These are phyloP conservation scores for Stomorhina lunata DNA, from an alignment of 2,888 invertebrate species.

Conservation along the genomic window DNA sequence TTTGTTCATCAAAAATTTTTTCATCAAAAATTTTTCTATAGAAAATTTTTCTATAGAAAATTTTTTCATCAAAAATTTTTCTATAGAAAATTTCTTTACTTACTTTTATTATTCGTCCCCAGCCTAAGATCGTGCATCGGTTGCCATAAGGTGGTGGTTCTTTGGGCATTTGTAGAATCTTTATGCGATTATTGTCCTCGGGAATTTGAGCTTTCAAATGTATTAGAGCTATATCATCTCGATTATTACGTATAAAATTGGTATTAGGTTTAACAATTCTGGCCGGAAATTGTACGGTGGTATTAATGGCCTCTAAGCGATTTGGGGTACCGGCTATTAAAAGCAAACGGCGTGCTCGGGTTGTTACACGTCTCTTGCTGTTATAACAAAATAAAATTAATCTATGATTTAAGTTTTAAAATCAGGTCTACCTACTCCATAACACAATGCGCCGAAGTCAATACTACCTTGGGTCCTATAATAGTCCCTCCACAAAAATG, in stretches of 20 bases:
- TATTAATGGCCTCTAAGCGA: conserved; percentile 48
- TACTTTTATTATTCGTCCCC: conserved; percentile 68
- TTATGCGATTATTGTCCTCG: conserved; percentile 27
- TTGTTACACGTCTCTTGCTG: conserved; percentile 49
- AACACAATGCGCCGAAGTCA: conserved; percentile 69
- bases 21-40: too few relatives aligned
- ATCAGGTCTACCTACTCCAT: conserved; percentile 59
- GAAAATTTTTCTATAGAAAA: too few relatives aligned
- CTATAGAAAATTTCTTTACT: background rate
- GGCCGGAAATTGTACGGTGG: conserved; percentile 59
- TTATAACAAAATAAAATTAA: background rate
- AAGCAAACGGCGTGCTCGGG: conserved; percentile 58
- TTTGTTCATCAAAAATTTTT: too few relatives aligned
- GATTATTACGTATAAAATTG: conserved; percentile 60
- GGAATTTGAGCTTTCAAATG: conserved; percentile 54
- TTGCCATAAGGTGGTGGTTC: conserved; percentile 36
- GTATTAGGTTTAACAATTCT: conserved; percentile 57
- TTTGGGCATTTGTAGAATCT: conserved; percentile 48
- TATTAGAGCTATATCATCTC: conserved; percentile 68
- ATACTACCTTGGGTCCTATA: conserved; percentile 58
- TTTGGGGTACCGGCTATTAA: conserved; percentile 65
- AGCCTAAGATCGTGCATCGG: conserved; percentile 67
- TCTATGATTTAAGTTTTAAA: background rate
- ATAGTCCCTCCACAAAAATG: conserved; percentile 70
- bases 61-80: too few relatives aligned